Conservation (phyloP, 2,113 vertebrate genomes). For the Apistogramma diplotaenia region DNA sequence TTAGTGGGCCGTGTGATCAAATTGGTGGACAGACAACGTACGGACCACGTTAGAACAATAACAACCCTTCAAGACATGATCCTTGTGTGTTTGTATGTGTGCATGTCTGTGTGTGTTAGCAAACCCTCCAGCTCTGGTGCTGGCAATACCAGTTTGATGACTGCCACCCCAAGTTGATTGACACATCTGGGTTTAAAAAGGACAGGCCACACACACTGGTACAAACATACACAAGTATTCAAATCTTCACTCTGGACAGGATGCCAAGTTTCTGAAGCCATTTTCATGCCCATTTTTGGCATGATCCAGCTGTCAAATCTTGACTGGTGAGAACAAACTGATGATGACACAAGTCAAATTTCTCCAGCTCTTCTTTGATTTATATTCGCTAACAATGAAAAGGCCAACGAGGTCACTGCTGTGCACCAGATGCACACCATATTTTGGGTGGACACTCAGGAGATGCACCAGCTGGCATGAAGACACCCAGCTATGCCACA, state of each 20-base stretch:
- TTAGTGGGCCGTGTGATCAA: slow-evolving; percentile 77
- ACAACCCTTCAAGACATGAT: slow-evolving; percentile 54
- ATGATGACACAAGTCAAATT: slow-evolving; percentile 38
- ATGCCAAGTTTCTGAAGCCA: slow-evolving; percentile 37
- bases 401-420: background rate
- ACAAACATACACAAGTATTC: slow-evolving; percentile 23
- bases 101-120: slow-evolving; percentile 7
- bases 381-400: slow-evolving; percentile 10
- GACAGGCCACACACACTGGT: slow-evolving; percentile 50
- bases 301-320: slow-evolving; percentile 57
- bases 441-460: background rate
- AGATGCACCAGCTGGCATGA: slow-evolving; percentile 18
- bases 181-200: slow-evolving; percentile 62
- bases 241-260: slow-evolving; percentile 43
- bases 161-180: slow-evolving; percentile 61
- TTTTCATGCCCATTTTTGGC: slow-evolving; percentile 39
- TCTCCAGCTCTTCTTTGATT: background rate
- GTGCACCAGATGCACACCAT: slow-evolving; percentile 38
- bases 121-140: slow-evolving; percentile 31
- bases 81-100: slow-evolving; percentile 17
- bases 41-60: slow-evolving; percentile 51
- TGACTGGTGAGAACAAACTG: slow-evolving; percentile 26
- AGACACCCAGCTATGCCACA: slow-evolving; percentile 18
- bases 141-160: slow-evolving; percentile 51
- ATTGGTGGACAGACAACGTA: slow-evolving; percentile 62